These are phyloP conservation scores for Aphidius gifuensis DNA, from an alignment of 1,140 invertebrate species.

Conservation along the genomic window DNA sequence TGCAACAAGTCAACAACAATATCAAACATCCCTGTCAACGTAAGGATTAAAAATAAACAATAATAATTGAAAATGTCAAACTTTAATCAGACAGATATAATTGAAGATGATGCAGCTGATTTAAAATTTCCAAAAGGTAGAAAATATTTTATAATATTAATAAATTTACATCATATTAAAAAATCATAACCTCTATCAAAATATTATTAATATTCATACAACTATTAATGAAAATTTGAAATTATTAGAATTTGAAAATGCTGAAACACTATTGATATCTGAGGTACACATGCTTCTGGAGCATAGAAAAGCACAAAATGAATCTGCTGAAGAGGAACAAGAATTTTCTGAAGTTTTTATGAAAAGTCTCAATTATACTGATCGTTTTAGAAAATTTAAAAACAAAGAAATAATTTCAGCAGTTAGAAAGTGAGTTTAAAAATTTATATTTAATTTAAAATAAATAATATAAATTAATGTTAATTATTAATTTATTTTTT, in stretches of 20 bases:
- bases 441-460: neutral
- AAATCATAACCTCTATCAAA: neutral
- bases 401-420: conserved; percentile 97
- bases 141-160: conserved; percentile 12
- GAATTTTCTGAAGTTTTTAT: conserved; percentile 98
- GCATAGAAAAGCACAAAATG: conserved; percentile 95
- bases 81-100: conserved; percentile 58
- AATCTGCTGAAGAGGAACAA: conserved; percentile 97
- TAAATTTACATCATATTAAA: neutral
- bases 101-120: conserved; percentile 82
- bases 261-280: conserved; percentile 94
- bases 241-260: conserved; percentile 94
- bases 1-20: too few species aligned
- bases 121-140: conserved; percentile 84
- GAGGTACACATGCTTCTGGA: conserved; percentile 98
- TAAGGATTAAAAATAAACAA: too few species aligned
- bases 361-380: conserved; percentile 95
- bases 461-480: conserved; percentile 15
- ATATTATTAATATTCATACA: neutral
- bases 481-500: conserved; percentile 42
- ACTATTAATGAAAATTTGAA: conserved; percentile 7
- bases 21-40: too few species aligned
- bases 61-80: conserved; percentile 36
- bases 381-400: conserved; percentile 94
- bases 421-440: conserved; percentile 73